Conservation (phyloP, 2,113 vertebrate species). For the Albula glossodonta region DNA sequence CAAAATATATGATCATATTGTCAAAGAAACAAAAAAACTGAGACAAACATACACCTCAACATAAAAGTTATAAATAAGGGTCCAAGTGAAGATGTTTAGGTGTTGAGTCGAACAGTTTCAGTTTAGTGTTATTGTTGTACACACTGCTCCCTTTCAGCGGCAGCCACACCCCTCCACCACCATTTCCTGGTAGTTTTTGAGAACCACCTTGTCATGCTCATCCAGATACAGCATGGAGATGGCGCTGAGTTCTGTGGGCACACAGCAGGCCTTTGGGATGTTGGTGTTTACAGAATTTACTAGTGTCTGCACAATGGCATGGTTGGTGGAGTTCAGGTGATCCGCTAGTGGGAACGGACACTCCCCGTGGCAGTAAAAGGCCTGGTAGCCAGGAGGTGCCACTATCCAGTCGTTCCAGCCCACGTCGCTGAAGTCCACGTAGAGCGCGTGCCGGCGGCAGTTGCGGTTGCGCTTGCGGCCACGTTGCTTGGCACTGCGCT, state of each 20-base stretch:
- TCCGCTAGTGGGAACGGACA: conserved; percentile 82
- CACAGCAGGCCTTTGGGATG: conserved; percentile 96
- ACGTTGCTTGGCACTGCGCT: conserved; percentile 85
- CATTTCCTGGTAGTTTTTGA: conserved; percentile 99
- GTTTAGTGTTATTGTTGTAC: conserved; percentile 23
- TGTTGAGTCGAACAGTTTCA: conserved; percentile 38
- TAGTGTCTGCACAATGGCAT: conserved; percentile 38
- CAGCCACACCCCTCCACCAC: conserved; percentile 97
- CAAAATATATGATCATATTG: conserved; percentile 99
- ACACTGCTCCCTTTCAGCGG: conserved; percentile 68
- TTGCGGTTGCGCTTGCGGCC: conserved; percentile 90
- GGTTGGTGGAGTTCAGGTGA: conserved; percentile 31
- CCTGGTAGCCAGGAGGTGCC: conserved; percentile 28
- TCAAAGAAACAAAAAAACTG: conserved; percentile 81
- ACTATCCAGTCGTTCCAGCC: conserved; percentile 34
- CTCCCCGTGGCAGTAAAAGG: conserved; percentile 96
- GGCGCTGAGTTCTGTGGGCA: conserved; percentile 97
- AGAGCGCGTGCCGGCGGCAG: conserved; percentile 84
- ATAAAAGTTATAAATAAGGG: conserved; percentile 98
- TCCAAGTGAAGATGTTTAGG: conserved; percentile 70
- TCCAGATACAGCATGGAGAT: conserved; percentile 99
- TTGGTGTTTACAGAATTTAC: conserved; percentile 97
- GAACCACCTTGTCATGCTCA: conserved; percentile 96
- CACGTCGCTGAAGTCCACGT: conserved; percentile 33
- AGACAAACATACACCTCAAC: conserved; percentile 80